Conservation (phyloP, 2,113 vertebrate genomes). For the Heptranchias perlo region DNA sequence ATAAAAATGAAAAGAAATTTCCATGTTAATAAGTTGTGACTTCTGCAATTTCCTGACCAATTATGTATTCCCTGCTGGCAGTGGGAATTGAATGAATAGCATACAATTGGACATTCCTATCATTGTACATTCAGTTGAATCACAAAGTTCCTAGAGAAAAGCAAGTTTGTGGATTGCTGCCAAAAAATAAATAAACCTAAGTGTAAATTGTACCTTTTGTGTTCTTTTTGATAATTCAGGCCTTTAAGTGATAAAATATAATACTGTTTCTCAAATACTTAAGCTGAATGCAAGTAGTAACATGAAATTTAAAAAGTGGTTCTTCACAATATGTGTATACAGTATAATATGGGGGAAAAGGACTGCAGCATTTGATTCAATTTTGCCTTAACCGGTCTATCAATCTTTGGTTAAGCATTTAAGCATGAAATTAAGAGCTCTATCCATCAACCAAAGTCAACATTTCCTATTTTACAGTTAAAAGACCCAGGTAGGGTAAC, state of each 20-base stretch:
- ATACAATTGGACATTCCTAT: neutral
- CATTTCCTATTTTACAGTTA: neutral
- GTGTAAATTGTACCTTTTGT: neutral
- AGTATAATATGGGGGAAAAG: too few species aligned
- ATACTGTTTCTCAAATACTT: neutral
- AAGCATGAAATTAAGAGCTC: neutral
- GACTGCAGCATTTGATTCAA: neutral
- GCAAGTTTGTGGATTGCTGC: neutral
- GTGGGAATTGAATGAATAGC: neutral
- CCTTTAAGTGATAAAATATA: neutral
- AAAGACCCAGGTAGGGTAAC: neutral
- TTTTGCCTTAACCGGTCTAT: neutral
- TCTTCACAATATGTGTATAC: neutral
- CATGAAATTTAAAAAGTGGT: neutral
- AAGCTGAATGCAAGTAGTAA: neutral
- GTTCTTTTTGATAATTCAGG: neutral
- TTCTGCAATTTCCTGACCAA: conserved; percentile 18
- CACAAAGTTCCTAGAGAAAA: neutral
- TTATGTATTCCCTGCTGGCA: neutral
- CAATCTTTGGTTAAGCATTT: neutral
- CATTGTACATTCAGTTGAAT: neutral
- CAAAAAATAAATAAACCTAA: neutral
- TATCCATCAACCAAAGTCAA: neutral
- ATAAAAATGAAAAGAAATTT: neutral
- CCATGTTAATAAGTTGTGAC: conserved; percentile 19